These are phyloP conservation scores for Harpagifer antarcticus DNA, from an alignment of 2,797 vertebrate genomes.

Conservation along the genomic window DNA sequence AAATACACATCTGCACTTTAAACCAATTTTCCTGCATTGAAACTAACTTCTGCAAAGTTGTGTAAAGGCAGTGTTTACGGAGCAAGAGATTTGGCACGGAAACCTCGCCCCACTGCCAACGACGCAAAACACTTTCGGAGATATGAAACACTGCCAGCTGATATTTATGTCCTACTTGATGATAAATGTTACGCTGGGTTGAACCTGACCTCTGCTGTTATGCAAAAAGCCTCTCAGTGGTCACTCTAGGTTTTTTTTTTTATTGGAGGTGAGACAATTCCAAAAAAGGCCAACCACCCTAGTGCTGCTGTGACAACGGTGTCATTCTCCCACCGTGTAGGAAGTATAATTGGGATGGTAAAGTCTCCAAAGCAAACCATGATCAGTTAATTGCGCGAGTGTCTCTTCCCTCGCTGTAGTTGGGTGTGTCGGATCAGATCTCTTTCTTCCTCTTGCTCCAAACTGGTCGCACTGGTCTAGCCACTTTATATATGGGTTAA, in stretches of 20 bases:
- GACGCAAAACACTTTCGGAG: slow-evolving; percentile 18
- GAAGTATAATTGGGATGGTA: slow-evolving; percentile 50
- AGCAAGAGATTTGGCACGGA: slow-evolving; percentile 26
- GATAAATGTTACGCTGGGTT: not conserved
- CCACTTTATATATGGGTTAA: slow-evolving; percentile 48
- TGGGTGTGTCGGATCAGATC: not conserved
- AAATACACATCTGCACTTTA: not conserved
- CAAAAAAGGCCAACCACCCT: slow-evolving; percentile 1
- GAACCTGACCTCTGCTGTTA: slow-evolving; percentile 20
- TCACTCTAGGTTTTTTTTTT: no score
- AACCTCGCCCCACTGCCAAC: not conserved
- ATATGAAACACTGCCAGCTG: slow-evolving; percentile 15
- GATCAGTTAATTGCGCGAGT: slow-evolving; percentile 25
- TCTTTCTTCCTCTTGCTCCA: not conserved
- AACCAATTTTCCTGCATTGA: not conserved
- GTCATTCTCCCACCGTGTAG: slow-evolving; percentile 37
- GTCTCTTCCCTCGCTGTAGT: not conserved
- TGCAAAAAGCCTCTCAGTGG: slow-evolving; percentile 19
- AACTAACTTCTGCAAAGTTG: not conserved
- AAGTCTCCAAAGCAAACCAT: slow-evolving; percentile 39
- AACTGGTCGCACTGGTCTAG: slow-evolving; percentile 69
- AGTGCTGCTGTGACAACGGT: slow-evolving; percentile 20
- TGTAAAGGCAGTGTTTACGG: slow-evolving; percentile 3
- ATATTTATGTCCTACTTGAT: slow-evolving; percentile 1
- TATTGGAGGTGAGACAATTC: not conserved